Percentiles rank a stretch among this genome's conserved stretches.
Conservation (phyloP, 2,113 vertebrate genomes). For the Aix galericulata region DNA sequence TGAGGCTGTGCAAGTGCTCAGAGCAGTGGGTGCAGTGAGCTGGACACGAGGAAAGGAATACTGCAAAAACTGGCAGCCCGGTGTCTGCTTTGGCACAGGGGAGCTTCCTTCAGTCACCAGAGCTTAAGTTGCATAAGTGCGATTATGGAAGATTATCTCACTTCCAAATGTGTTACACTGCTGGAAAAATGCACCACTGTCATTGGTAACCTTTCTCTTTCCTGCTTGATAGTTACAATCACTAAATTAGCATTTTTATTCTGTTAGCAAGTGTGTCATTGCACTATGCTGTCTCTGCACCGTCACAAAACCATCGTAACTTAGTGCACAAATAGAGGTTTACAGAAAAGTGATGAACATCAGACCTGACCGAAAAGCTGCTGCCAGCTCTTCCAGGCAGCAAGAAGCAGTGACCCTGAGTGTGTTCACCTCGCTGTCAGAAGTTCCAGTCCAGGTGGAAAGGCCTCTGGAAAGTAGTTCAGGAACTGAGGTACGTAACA, state of each 20-base stretch:
- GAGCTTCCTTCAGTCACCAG: not conserved
- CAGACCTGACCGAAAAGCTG: not conserved
- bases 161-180: not conserved
- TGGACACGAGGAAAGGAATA: not conserved
- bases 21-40: not conserved
- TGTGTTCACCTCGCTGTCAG: not conserved
- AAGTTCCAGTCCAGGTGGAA: not conserved
- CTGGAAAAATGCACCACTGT: not conserved
- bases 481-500: not conserved
- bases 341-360: not conserved
- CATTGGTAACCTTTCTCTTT: not conserved
- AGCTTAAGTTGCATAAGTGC: not conserved
- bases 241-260: not conserved
- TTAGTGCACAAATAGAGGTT: not conserved
- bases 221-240: not conserved
- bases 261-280: not conserved
- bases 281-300: not conserved
- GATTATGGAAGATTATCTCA: not conserved
- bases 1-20: not conserved
- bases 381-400: not conserved
- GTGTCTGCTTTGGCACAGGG: not conserved
- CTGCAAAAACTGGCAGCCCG: not conserved
- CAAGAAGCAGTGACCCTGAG: not conserved
- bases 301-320: not conserved
- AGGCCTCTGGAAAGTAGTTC: not conserved